Evolutionary conservation across 2,797 vertebrate genomes (phyloP).

Genomic region (Melanotaenia pygmaea): DNA sequence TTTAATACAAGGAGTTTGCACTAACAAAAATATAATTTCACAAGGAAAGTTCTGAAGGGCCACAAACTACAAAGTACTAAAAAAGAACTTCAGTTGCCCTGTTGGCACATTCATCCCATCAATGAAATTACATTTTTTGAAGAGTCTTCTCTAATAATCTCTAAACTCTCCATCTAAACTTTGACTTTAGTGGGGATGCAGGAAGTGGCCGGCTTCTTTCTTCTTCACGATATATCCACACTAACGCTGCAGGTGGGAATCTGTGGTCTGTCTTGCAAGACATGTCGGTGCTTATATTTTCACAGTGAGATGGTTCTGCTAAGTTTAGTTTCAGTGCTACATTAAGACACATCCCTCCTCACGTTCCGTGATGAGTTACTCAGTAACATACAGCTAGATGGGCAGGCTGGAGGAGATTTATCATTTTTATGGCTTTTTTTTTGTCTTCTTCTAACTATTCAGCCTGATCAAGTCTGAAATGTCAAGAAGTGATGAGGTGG

Average conservation of each 20-base stretch:
- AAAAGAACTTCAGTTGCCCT: slow-evolving; percentile 43
- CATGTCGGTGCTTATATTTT: slow-evolving; percentile 58
- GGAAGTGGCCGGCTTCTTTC: slow-evolving; percentile 38
- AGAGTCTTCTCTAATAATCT: slow-evolving; percentile 11
- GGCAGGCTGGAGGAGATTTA: slow-evolving; percentile 36
- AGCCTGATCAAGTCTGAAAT: slow-evolving; percentile 48
- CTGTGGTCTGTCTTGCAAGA: slow-evolving; percentile 24
- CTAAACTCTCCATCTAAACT: slow-evolving; percentile 8
- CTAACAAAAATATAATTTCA: slow-evolving; percentile 54
- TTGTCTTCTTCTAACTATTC: neutral
- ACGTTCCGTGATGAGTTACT: slow-evolving; percentile 31
- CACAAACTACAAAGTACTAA: slow-evolving; percentile 39
- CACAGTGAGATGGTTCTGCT: slow-evolving; percentile 72
- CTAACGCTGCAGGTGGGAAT: slow-evolving; percentile 22
- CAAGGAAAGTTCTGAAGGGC: slow-evolving; percentile 49
- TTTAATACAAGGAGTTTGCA: slow-evolving; percentile 50
- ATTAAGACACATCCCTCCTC: slow-evolving; percentile 27
- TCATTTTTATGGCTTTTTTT: slow-evolving; percentile 58
- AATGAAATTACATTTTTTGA: slow-evolving; percentile 23
- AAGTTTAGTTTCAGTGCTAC: slow-evolving; percentile 43
- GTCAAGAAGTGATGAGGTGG: slow-evolving; percentile 56
- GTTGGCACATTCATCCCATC: slow-evolving; percentile 54
- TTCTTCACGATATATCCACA: slow-evolving; percentile 36
- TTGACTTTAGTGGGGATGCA: slow-evolving; percentile 19
- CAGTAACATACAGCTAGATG: slow-evolving; percentile 27